phyloP scores from a whole-genome alignment of 2,113 vertebrate species.

The Hippolais icterina region DNA sequence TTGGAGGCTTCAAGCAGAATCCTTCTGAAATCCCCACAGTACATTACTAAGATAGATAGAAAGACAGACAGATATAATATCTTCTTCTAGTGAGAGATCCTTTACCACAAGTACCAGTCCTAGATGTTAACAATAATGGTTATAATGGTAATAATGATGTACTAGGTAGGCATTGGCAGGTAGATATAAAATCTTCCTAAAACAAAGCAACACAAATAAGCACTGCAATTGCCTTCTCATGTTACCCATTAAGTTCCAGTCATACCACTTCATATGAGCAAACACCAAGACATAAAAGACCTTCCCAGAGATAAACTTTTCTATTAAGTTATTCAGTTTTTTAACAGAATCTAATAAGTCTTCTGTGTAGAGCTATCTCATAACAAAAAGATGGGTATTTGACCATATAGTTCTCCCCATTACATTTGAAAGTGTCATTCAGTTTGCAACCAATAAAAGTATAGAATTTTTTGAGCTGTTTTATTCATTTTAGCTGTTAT shows the following conservation, averaged over 20 bases:
- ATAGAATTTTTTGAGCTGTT: not conserved
- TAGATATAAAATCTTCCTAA: not conserved
- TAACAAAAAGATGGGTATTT: not conserved
- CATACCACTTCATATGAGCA: not conserved
- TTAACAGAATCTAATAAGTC: not conserved
- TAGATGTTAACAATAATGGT: not conserved
- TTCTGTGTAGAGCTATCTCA: not conserved
- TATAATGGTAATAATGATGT: not conserved
- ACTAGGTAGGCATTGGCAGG: not conserved
- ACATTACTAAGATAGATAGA: not conserved
- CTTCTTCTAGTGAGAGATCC: not conserved
- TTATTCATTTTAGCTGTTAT: not conserved
- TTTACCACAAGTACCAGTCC: not conserved
- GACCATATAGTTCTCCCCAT: not conserved
- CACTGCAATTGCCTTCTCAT: not conserved
- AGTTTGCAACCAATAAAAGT: not conserved
- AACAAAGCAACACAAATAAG: not conserved
- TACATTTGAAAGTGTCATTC: not conserved
- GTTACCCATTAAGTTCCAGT: not conserved
- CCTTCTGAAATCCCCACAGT: not conserved
- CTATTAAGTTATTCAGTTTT: not conserved
- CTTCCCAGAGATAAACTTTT: not conserved
- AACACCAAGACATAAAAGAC: not conserved
- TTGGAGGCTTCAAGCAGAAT: not conserved
- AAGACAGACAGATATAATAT: not conserved